Evolutionary conservation across 2,113 vertebrate genomes (phyloP), one percentile per base, ranked within the genome.

Genomic region (Hepsetus odoe): DNA sequence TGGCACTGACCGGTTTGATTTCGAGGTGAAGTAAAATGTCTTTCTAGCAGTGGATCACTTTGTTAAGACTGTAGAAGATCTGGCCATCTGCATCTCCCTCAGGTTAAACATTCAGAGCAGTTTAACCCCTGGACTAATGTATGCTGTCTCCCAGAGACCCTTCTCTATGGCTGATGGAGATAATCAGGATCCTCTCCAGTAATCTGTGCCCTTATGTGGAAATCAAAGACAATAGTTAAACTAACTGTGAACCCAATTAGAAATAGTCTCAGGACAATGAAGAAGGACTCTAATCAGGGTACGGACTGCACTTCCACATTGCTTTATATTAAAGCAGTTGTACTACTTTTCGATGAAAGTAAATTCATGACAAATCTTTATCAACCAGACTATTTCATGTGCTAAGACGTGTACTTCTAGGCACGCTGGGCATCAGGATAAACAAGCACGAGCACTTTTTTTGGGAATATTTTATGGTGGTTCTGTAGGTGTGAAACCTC

Each of bases 71-170:
- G 73, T 92, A 78, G 90, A 93, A 65, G 91, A 91, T 72, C 90
- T 95, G 85, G 93, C 93, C 67, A 73, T 95, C 83, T 88, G 90
- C 84, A 88, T 92, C 88, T 88, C 92, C 79, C 79, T 94, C 88
- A 93, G 92, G 93, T 95, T 33, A 33, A 2, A 20, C 20, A 8
- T 65, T 30, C 58, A 16, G 84, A 90, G 90, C 30, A 33, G 56
- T 51, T 58, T 11, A 11, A 9, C 33, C 51, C 10, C 20, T 44
- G 35, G 49, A 67, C 32, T 11, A 56, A 65, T 55, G 42, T 12
- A 35, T 56, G 11, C 35, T 42, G 38, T 32, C 74, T 68, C 64
- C 74, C 35, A 10, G 33, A 40, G 51, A 58, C 49, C 6, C 28
- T 30, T 11, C 3, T 56, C 35, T 56, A 68, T 58, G 13, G 18